Evolutionary conservation across 2,113 vertebrate species (phyloP), one percentile per base, ranked within the genome.

Genomic region (Ophiodon elongatus): DNA sequence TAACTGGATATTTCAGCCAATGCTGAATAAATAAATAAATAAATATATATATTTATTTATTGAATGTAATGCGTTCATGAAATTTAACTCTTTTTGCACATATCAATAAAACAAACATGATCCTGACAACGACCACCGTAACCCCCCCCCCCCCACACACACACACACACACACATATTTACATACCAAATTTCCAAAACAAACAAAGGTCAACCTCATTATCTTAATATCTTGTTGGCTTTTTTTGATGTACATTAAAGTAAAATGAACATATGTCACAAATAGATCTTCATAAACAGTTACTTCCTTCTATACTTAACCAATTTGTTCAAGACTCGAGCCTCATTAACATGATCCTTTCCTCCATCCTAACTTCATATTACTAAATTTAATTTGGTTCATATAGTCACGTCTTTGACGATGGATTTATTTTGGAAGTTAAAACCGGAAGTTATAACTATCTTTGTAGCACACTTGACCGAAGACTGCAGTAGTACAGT

Each of bases 351-450:
- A n/a, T 67, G 41, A 43, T 4, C 10, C 27, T 31, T 7, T 69
- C 10, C 43, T 33, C 6, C 67, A 54, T 54, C 21, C 6, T 33
- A 52, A 6, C 3, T 14, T 35, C 11, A 35, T 13, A 35, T 35
- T 15, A 35, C 8, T 31, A 11, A 31, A 35, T 45, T 19, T 11
- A 13, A 69, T 31, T 60, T 14, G 9, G 27, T 72, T 75, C 23
- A 21, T 33, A 8, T 0, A 23, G 23, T 60, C 4, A 2, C 29
- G 1, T 8, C 10, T 45, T 41, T n/a, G 17, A 1, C 4, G 14
- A 4, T n/a, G 11, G 2, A 35, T 80, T 89, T 92, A 90, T 41
- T 85, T 79, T 91, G 89, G 7, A 86, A 52, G 60, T 4, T 19
- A 0, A 47, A 73, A 68, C n/a, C 43, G 82, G 89, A 91, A 81